phyloP scores from a whole-genome alignment of 2,797 vertebrate genomes.

The Gorsachius magnificus region DNA sequence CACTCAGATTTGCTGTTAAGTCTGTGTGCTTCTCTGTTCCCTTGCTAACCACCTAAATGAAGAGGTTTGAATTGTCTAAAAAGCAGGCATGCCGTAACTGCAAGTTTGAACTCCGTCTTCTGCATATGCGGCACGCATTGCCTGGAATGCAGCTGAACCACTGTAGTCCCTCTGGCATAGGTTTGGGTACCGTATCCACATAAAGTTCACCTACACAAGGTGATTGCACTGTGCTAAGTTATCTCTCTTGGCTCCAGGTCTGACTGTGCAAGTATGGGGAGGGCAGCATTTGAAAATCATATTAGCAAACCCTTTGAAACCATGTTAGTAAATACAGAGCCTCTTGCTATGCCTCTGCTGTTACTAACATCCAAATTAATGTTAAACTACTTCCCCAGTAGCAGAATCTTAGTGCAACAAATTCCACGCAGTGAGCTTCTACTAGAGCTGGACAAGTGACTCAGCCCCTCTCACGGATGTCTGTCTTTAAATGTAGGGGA shows the following conservation, averaged over 20 bases:
- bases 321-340: background rate
- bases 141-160: background rate
- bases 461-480: rapidly evolving
- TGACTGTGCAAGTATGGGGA: background rate
- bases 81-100: background rate
- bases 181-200: background rate
- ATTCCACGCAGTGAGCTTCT: background rate
- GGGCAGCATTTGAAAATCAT: background rate
- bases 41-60: background rate
- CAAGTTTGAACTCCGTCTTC: background rate
- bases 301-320: background rate
- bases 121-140: background rate
- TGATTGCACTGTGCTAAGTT: background rate
- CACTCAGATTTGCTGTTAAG: background rate
- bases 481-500: background rate
- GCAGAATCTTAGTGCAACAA: background rate
- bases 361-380: background rate
- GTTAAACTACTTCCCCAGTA: background rate
- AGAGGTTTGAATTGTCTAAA: background rate
- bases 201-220: background rate
- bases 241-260: background rate
- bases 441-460: background rate
- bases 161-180: background rate
- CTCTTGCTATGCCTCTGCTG: background rate
- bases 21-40: background rate